Evolutionary conservation across 2,888 invertebrate genomes (phyloP), one percentile per base, ranked within the genome.

Genomic region (Leucozona laternaria): DNA sequence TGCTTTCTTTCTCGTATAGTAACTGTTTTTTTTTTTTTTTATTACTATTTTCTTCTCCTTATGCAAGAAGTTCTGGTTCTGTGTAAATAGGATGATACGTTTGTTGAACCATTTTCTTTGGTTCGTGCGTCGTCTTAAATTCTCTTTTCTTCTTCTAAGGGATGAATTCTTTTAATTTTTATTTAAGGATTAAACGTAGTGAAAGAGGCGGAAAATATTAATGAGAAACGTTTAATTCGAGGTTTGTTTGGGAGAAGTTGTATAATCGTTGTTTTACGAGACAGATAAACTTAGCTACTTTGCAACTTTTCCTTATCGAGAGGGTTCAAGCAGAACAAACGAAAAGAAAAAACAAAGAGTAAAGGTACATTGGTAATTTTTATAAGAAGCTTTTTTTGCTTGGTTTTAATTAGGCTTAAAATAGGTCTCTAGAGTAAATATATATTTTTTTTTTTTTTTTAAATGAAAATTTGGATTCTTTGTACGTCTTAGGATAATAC

Each of bases 181-280:
- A 37, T 28, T 71, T 40, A 7, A 20, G 50, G 48, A 57, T 62
- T 78, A 73, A 70, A 81, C 73, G 72, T 58, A 78, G 78, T 78
- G 68, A 86, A 48, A 62, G 34, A 75, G 70, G 70, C 68, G 57
- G 79, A 76, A 84, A 71, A 79, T 84, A 80, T 80, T 80, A 80
- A 84, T 84, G 84, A 45, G 76, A 53, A 71, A 66, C 79, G 53
- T 79, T 84, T 84, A 79, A 76, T 80, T 80, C 37, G 53, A 37
- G 71, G 43, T 58, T 64, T 71, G 48, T 43, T 37, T 37, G 40
- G 17, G 48, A 66, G 70, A 50, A 64, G 66, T 55, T 60, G 50
- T 62, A 60, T 78, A 82, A 82, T 78, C 68, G 77, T 53, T 78
- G 37, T 72, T 72, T 82, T 78, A 82, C 73, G 64, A 53, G 71